Conservation (phyloP, 1,140 invertebrate genomes). For the Bombus turneri region DNA sequence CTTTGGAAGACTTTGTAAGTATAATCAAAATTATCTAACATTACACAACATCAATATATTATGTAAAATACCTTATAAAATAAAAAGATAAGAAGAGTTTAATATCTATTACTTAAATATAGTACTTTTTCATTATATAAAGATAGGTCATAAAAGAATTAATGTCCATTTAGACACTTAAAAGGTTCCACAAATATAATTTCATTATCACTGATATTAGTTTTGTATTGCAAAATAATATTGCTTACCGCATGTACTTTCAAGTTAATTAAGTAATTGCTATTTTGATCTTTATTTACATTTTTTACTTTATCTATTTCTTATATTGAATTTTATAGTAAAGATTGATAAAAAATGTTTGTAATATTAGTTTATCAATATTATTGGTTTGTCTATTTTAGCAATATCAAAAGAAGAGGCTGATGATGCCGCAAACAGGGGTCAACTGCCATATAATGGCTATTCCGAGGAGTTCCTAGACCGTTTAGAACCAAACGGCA, state of each 20-base stretch:
- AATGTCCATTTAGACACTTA: not conserved
- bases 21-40: constrained; percentile 36
- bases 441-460: constrained; percentile 92
- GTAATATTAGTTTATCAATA: not conserved
- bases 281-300: not conserved
- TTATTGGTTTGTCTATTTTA: constrained; percentile 79
- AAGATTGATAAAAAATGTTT: not conserved
- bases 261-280: not conserved
- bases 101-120: not conserved
- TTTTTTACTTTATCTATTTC: not conserved
- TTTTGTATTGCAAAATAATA: not conserved
- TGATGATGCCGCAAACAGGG: constrained; percentile 85
- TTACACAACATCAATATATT: not conserved
- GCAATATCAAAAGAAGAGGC: constrained; percentile 90
- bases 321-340: not conserved
- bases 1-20: constrained; percentile 96
- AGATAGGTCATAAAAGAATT: not conserved
- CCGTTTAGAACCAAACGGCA: constrained; percentile 93
- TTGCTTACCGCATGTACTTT: not conserved
- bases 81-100: not conserved
- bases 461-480: constrained; percentile 96
- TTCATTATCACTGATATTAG: not conserved
- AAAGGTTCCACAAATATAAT: not conserved
- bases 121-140: constrained; percentile 4
- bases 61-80: not conserved